Evolutionary conservation across 2,113 vertebrate genomes (phyloP), one percentile per base, ranked within the genome.

Genomic region (Nettapus auritus): DNA sequence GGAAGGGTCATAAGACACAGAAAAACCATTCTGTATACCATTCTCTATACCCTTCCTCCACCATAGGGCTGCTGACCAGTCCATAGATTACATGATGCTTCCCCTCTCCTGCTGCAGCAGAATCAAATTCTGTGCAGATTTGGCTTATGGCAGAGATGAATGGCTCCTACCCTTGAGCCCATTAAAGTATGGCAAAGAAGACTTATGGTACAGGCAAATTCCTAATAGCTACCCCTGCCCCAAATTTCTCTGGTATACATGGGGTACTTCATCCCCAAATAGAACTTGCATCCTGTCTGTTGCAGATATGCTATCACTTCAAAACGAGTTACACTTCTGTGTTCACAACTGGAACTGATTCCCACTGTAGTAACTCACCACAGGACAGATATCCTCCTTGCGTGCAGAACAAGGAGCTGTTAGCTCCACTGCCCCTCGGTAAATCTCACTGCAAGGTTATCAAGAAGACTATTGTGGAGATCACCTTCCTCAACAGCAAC

Each of bases 361-460:
- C 42, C 11, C 44, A 11, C n/a, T 10, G n/a, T 8, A 31, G 9
- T 14, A 66, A 33, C 6, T 2, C 36, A 53, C 40, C 50, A 31
- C 36, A 60, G 79, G 38, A 83, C 55, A 73, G 59, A 19, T 13
- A 8, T 9, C 8, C 52, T 29, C 38, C 56, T 6, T 4, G n/a
- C 26, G 26, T 13, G 48, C 23, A 33, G 17, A 75, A n/a, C 8
- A 25, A 50, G 57, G 0, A 82, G 34, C 48, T 36, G 15, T 40
- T 53, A 68, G 62, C 44, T 36, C 44, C 73, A 8, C 36, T 34
- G 50, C 2, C 34, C 42, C 80, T 31, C 21, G 19, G 21, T 5
- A 46, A 53, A 13, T 36, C 53, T 19, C 19, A 9, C 1, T 66
- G 9, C 3, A 14, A 0, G 1, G 26, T 25, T 60, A 50, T 20